Percentiles rank a stretch among this genome's conserved stretches.
Conservation (phyloP, 2,888 invertebrate species). For the Flexamia atlantica region DNA sequence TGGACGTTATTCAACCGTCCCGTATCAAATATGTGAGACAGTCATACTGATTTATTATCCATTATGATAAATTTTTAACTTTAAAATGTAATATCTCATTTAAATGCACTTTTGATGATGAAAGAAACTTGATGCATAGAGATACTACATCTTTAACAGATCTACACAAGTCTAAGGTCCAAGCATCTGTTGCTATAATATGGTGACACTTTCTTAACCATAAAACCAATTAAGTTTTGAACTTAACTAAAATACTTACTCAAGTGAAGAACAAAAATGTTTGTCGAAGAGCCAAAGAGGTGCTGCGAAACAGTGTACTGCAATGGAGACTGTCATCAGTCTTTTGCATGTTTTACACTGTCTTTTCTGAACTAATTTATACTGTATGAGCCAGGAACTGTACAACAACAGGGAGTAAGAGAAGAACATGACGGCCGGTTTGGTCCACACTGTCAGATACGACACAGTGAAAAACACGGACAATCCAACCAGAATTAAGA, state of each 20-base stretch:
- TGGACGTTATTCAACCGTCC: too few relatives aligned
- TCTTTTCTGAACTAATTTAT: slow-evolving; percentile 66
- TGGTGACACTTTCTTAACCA: too few relatives aligned
- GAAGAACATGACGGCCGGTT: slow-evolving; percentile 72
- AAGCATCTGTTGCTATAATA: too few relatives aligned
- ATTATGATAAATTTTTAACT: too few relatives aligned
- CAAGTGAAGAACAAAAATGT: slow-evolving; percentile 73
- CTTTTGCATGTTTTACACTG: slow-evolving; percentile 67
- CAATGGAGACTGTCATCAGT: slow-evolving; percentile 67
- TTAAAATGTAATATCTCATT: too few relatives aligned
- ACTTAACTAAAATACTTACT: slow-evolving; percentile 69
- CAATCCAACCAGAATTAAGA: slow-evolving; percentile 65
- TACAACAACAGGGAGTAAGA: slow-evolving; percentile 73
- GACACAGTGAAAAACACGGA: slow-evolving; percentile 67
- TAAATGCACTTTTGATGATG: too few relatives aligned
- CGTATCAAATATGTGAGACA: too few relatives aligned
- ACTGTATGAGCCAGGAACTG: slow-evolving; percentile 69
- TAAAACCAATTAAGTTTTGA: too few relatives aligned
- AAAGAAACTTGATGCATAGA: too few relatives aligned
- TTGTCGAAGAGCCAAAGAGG: slow-evolving; percentile 75
- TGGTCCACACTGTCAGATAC: slow-evolving; percentile 68
- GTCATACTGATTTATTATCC: too few relatives aligned
- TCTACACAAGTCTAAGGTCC: too few relatives aligned
- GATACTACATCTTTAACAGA: too few relatives aligned
- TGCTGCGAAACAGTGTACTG: slow-evolving; percentile 73